Conservation (phyloP, 1,140 invertebrate species). For the Drosophila tani region DNA sequence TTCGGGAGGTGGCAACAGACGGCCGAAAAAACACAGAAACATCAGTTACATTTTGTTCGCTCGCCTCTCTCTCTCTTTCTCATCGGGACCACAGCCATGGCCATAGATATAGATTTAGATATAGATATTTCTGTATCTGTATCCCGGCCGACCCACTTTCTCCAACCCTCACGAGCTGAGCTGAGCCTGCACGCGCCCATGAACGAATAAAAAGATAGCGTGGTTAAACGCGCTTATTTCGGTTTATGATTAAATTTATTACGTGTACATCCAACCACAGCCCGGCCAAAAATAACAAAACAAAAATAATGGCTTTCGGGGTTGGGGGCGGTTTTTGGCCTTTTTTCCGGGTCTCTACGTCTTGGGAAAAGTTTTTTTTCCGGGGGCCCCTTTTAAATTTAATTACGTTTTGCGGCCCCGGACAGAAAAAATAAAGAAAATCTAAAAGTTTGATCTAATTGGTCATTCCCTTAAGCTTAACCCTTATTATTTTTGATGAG, state of each 20-base stretch:
- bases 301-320: slow-evolving; percentile 23
- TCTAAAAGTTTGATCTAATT: slow-evolving; percentile 72
- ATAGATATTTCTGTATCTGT: slow-evolving; percentile 54
- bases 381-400: slow-evolving; percentile 58
- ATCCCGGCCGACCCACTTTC: slow-evolving; percentile 18
- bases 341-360: slow-evolving; percentile 4
- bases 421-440: slow-evolving; percentile 42
- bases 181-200: slow-evolving; percentile 43
- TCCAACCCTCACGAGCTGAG: slow-evolving; percentile 7
- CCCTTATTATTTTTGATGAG: slow-evolving; percentile 66
- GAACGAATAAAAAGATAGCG: slow-evolving; percentile 74
- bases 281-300: slow-evolving; percentile 40
- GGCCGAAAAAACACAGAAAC: slow-evolving; percentile 73
- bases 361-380: slow-evolving; percentile 25
- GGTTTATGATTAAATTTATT: slow-evolving; percentile 83
- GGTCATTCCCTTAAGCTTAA: slow-evolving; percentile 78
- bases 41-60: slow-evolving; percentile 78
- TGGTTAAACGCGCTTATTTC: slow-evolving; percentile 82
- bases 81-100: not conserved
- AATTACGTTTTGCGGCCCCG: slow-evolving; percentile 52
- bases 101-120: slow-evolving; percentile 3
- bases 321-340: slow-evolving; percentile 1
- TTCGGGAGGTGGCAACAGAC: slow-evolving; percentile 46
- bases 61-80: slow-evolving; percentile 21
- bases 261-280: slow-evolving; percentile 76